Evolutionary conservation across 2,797 vertebrate species (phyloP).

Genomic region (Crenichthys baileyi): DNA sequence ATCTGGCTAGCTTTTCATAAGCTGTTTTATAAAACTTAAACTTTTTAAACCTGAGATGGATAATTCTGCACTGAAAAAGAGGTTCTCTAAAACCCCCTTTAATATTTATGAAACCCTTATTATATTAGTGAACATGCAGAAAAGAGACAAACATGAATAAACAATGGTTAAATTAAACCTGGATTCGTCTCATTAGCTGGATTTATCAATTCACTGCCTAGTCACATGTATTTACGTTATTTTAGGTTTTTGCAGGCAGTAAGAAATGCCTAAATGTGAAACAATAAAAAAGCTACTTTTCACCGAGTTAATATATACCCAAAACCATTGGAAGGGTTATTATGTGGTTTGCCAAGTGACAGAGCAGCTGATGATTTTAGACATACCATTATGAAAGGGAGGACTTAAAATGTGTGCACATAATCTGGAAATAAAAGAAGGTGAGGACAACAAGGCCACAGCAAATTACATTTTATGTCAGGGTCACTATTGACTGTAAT

Average conservation of each 20-base stretch:
- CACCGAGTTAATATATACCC: not conserved
- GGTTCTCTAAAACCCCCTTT: not conserved
- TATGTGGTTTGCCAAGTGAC: not conserved
- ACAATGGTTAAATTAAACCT: not conserved
- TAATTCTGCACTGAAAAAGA: not conserved
- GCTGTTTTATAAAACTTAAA: not conserved
- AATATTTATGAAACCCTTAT: not conserved
- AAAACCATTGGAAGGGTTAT: conserved; percentile 17
- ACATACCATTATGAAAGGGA: conserved; percentile 1
- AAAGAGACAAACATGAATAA: not conserved
- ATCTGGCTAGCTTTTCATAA: not conserved
- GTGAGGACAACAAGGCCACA: not conserved
- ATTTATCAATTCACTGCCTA: not conserved
- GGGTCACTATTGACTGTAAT: not conserved
- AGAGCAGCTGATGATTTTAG: conserved; percentile 13
- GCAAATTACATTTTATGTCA: not conserved
- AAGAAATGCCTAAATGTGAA: not conserved
- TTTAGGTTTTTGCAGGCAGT: not conserved
- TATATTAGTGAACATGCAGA: too few species aligned
- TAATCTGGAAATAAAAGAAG: conserved; percentile 5
- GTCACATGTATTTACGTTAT: conserved; percentile 1
- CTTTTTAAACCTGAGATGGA: not conserved
- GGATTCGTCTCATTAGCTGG: not conserved
- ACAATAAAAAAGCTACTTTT: conserved; percentile 18
- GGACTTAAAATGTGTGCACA: not conserved